Conservation (phyloP, 1,140 invertebrate genomes). For the Diorhabda carinulata region DNA sequence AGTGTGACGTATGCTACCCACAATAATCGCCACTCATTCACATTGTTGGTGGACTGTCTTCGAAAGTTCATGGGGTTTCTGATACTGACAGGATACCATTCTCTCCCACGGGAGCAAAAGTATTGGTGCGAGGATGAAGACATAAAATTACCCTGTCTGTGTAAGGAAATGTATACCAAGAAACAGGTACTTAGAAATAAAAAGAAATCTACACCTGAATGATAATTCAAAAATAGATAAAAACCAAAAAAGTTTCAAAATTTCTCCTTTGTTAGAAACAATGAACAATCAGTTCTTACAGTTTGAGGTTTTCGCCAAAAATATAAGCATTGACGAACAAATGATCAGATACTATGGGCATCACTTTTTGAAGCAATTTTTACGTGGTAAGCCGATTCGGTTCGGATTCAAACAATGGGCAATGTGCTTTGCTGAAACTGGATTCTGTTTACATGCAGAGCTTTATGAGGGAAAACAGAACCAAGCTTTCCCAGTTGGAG, state of each 20-base stretch:
- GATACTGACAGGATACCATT: neutral
- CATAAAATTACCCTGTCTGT: neutral
- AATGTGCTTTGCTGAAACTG: slow-evolving; percentile 5
- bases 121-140: neutral
- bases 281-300: too few species aligned
- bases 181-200: neutral
- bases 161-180: neutral
- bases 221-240: neutral
- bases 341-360: slow-evolving; percentile 21
- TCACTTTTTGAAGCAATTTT: slow-evolving; percentile 23
- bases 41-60: neutral
- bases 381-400: slow-evolving; percentile 17
- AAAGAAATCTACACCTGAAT: neutral
- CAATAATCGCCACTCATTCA: neutral
- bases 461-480: slow-evolving; percentile 6
- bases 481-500: neutral
- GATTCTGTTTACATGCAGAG: slow-evolving; percentile 18
- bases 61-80: neutral
- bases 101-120: neutral
- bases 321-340: slow-evolving; percentile 11
- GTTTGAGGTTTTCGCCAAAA: too few species aligned
- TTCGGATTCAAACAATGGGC: slow-evolving; percentile 24
- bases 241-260: neutral
- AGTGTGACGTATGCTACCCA: neutral
- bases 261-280: neutral